Evolutionary conservation across 1,140 invertebrate species (phyloP), one percentile per base, ranked within the genome.

Genomic region (Odontomachus brunneus): DNA sequence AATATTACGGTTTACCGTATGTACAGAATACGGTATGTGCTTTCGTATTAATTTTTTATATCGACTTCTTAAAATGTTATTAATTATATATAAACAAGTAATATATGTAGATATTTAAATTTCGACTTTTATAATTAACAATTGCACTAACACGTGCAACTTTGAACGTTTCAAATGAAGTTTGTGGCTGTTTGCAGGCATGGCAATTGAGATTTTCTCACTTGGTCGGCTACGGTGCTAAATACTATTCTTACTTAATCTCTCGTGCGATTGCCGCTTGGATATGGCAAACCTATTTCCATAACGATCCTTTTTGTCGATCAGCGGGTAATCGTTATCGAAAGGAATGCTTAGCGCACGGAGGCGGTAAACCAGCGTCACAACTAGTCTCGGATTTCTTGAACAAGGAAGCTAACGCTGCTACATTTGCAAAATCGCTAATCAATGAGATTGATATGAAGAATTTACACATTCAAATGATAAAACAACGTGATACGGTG

Each of bases 191-290:
- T 88, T 92, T 93, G 26, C 89, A 97, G 96, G 98, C 99, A 14
- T 99, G 98, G 98, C 99, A 99, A 91, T 95, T 99, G 81, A 95
- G 99, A 65, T 99, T 99, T 95, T 97, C 98, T 76, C 99, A 99
- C 94, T 94, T 99, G 44, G 97, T 99, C 7, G 98, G 98, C 3
- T 99, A 99, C 93, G 99, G 99, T 44, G 98, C 98, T 0, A 99
- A 99, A 94, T 99, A 99, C 94, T 99, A 99, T 93, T 97, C 99
- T 0, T 99, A 99, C 94, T 94, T 99, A 63, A 97, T 99, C 90
- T 99, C 99, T 0, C 95, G 98, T 87, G 97, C 98, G 24, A 96
- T 99, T 53, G 98, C 99, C 0, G 97, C 98, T 33, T 97, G 96
- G 95, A 98, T 99, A 84, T 99, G 99, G 99, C 96, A 98, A 89